These are phyloP conservation scores for Neomonachus schauinslandi DNA, from an alignment of 2,113 vertebrate genomes.

Conservation along the genomic window DNA sequence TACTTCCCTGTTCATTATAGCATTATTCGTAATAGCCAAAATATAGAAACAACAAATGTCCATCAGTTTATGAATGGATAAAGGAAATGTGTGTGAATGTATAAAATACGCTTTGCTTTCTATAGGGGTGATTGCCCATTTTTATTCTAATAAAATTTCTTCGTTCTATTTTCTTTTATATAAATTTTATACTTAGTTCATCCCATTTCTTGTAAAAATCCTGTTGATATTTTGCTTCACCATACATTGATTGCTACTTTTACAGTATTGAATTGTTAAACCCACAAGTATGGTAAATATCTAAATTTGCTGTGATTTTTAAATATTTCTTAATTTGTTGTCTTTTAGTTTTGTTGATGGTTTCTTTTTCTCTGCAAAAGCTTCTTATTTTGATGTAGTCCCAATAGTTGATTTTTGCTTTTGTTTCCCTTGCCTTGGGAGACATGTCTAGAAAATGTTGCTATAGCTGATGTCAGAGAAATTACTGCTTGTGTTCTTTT, in stretches of 20 bases:
- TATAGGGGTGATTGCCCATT: background rate
- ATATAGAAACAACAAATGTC: background rate
- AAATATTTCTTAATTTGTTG: background rate
- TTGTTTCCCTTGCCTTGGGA: background rate
- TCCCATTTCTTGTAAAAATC: background rate
- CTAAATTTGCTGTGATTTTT: background rate
- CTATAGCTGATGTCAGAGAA: background rate
- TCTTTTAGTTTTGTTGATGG: background rate
- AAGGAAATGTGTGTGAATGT: background rate
- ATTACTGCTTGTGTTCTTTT: background rate
- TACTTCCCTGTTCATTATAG: background rate
- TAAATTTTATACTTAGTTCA: background rate
- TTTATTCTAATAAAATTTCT: background rate
- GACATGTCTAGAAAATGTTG: background rate
- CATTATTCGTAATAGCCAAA: background rate
- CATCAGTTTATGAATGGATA: background rate
- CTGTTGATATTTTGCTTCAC: background rate
- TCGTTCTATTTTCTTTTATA: background rate
- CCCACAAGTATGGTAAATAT: background rate
- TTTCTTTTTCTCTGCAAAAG: background rate
- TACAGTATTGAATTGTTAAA: background rate
- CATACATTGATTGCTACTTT: background rate
- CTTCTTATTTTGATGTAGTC: background rate
- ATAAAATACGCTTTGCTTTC: background rate
- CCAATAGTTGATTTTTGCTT: background rate